phyloP scores from a whole-genome alignment of 2,888 invertebrate genomes.

The Blastobasis lacticolella region DNA sequence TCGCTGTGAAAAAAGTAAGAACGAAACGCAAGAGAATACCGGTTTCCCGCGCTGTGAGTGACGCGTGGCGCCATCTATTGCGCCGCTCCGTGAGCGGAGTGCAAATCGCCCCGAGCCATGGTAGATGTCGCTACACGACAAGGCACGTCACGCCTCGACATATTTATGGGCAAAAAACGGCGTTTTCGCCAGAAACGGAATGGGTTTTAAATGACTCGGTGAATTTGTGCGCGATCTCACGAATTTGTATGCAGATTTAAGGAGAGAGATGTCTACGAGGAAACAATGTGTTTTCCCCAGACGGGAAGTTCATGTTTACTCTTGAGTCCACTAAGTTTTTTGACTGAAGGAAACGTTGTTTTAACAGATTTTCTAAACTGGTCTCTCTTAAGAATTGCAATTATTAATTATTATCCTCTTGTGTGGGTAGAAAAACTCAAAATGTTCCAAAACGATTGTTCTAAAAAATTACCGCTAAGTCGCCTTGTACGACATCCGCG shows the following conservation, averaged over 20 bases:
- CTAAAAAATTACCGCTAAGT: too few relatives aligned
- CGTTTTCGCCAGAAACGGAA: slow-evolving; percentile 55
- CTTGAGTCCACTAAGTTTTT: slow-evolving; percentile 21
- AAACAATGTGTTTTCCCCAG: slow-evolving; percentile 56
- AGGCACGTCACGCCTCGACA: slow-evolving; percentile 45
- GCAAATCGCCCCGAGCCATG: slow-evolving; percentile 24
- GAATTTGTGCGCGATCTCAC: slow-evolving; percentile 66
- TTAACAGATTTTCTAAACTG: too few relatives aligned
- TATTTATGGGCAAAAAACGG: slow-evolving; percentile 64
- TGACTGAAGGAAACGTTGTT: not conserved
- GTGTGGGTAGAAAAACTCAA: too few relatives aligned
- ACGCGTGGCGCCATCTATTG: slow-evolving; percentile 48
- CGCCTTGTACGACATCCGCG: too few relatives aligned
- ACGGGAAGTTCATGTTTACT: slow-evolving; percentile 55
- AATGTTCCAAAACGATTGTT: too few relatives aligned
- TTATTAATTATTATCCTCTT: too few relatives aligned
- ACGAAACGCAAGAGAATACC: slow-evolving; percentile 17
- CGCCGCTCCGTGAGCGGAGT: slow-evolving; percentile 23
- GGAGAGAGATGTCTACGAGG: slow-evolving; percentile 54
- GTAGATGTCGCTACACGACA: slow-evolving; percentile 44
- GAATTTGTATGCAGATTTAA: slow-evolving; percentile 67
- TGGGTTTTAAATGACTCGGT: slow-evolving; percentile 67
- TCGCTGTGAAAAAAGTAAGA: slow-evolving; percentile 2
- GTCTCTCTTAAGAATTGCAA: too few relatives aligned
- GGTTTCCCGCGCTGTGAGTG: slow-evolving; percentile 20